These are phyloP conservation scores for Oriolus oriolus DNA, from an alignment of 2,113 vertebrate species.

Conservation along the genomic window DNA sequence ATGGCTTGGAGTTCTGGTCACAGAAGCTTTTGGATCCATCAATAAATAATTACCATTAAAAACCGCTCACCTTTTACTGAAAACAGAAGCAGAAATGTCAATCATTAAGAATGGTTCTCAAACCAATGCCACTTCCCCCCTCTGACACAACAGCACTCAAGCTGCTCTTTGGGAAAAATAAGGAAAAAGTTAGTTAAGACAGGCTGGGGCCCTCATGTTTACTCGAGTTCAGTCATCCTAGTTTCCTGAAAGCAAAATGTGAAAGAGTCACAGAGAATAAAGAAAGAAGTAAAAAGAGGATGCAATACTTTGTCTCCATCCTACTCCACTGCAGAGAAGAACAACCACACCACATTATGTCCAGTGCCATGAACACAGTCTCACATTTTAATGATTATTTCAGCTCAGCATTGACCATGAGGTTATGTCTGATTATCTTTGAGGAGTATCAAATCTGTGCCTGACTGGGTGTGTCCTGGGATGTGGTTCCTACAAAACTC, in stretches of 20 bases:
- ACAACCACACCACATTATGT: neutral
- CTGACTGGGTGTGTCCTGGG: neutral
- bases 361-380: neutral
- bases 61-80: neutral
- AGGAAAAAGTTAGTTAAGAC: neutral
- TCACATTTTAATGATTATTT: neutral
- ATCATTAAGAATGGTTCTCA: neutral
- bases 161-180: neutral
- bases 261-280: neutral
- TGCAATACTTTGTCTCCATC: neutral
- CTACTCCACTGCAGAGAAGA: neutral
- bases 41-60: neutral
- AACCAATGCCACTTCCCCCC: rapidly evolving
- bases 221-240: neutral
- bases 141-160: neutral
- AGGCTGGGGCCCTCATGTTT: neutral
- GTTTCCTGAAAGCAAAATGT: neutral
- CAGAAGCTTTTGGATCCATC: neutral
- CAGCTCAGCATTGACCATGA: neutral
- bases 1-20: neutral
- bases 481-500: neutral
- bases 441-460: neutral
- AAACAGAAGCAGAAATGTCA: neutral
- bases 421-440: neutral
- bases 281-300: neutral